phyloP scores from a whole-genome alignment of 2,113 vertebrate species.

The Podocnemis expansa region DNA sequence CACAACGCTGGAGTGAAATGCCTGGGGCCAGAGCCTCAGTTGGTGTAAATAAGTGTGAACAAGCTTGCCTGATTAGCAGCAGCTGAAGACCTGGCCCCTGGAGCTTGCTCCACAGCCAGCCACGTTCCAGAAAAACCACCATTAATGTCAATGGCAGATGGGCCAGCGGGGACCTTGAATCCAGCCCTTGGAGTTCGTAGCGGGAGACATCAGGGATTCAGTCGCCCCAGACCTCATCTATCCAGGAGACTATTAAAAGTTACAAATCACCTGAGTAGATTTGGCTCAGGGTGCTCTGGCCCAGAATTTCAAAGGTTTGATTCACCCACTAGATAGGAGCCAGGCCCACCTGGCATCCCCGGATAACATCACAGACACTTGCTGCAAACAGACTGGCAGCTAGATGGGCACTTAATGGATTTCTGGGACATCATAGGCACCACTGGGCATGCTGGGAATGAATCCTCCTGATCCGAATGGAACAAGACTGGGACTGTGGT shows the following conservation, averaged over 20 bases:
- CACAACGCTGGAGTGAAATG: fast-evolving
- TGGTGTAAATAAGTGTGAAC: fast-evolving
- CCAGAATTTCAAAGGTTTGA: neutral
- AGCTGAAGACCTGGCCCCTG: neutral
- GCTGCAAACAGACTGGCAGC: neutral
- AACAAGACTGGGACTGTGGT: neutral
- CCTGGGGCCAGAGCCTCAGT: neutral
- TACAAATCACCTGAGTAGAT: neutral
- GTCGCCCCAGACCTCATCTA: fast-evolving
- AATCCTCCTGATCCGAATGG: neutral
- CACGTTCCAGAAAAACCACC: fast-evolving
- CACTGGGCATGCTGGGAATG: neutral
- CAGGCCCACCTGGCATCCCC: fast-evolving
- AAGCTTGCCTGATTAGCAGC: neutral
- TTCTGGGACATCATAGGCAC: neutral
- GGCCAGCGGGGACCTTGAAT: neutral
- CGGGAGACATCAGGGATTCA: neutral
- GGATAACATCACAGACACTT: neutral
- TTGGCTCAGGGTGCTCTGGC: fast-evolving
- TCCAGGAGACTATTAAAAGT: neutral
- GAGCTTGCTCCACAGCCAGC: neutral
- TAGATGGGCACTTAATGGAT: neutral
- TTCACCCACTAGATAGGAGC: neutral
- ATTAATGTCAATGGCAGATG: neutral
- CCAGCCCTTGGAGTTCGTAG: neutral